Evolutionary conservation across 2,797 vertebrate species (phyloP), one percentile per base, ranked within the genome.

Genomic region (Pteropus rufus): DNA sequence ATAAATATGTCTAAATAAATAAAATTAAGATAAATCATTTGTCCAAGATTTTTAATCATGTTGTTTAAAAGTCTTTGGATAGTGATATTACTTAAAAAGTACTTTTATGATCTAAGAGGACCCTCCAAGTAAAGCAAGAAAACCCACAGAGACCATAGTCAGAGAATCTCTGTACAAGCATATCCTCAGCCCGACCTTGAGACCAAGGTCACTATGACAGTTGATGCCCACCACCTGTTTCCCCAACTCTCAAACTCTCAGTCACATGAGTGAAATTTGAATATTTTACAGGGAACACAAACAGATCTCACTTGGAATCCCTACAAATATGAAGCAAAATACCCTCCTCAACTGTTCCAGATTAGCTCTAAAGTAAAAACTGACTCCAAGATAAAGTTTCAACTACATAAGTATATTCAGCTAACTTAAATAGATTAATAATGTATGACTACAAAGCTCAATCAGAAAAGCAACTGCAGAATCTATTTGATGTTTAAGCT

Each of bases 311-410:
- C 76, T 64, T 85, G 36, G 60, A 95, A 79, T 76, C 23, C 26
- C 60, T 70, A 90, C 24, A 93, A 58, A 65, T 72, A 5, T 95
- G 49, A 89, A 95, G 39, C 36, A 93, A 85, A 91, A 49, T 62
- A 80, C 6, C 11, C 31, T 12, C 14, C 29, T 15, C 19, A 80
- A 41, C 52, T 34, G 65, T 90, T 92, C 84, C 54, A 85, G 39
- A 92, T 89, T 69, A 46, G 29, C 46, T 92, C 65, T 89, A 46
- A 92, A 83, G 11, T 73, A 94, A 94, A 95, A 67, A 95, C 14
- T 24, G 29, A 58, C 62, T 92, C 44, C n/a, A 94, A 44, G 91
- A 36, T 44, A 73, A 81, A 95, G 54, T 91, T 56, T 93, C 54
- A 95, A 67, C 31, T 90, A 93, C 2, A 24, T 60, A 88, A 92